Evolutionary conservation across 2,888 invertebrate species (phyloP).

Genomic region (Alsophila aescularia): DNA sequence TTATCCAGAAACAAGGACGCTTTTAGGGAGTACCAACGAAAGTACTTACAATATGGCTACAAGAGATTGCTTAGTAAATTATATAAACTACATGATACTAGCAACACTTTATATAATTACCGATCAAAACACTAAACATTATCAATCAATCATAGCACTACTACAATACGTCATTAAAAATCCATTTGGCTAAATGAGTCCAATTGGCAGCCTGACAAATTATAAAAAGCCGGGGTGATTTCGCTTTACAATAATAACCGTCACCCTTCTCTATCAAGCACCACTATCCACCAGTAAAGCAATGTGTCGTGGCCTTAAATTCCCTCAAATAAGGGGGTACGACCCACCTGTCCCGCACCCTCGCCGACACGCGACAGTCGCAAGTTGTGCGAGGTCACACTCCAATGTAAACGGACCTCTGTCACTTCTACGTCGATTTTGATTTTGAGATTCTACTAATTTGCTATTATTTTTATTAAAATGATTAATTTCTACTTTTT

Average conservation of each 20-base stretch:
- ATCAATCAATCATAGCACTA: constrained; percentile 16
- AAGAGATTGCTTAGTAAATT: too few relatives aligned
- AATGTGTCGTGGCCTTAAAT: constrained; percentile 71
- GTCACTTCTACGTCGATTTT: constrained; percentile 5
- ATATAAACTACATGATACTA: too few relatives aligned
- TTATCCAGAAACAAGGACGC: too few relatives aligned
- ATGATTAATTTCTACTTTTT: not conserved
- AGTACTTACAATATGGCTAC: too few relatives aligned
- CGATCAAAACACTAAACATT: too few relatives aligned
- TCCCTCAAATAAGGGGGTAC: constrained; percentile 79
- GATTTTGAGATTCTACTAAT: not conserved
- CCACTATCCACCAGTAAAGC: constrained; percentile 70
- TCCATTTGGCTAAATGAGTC: constrained; percentile 18
- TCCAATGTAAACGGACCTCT: constrained; percentile 59
- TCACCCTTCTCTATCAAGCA: constrained; percentile 56
- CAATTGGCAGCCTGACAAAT: constrained; percentile 10
- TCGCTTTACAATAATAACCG: constrained; percentile 39
- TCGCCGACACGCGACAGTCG: constrained; percentile 76
- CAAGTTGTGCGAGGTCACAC: constrained; percentile 58
- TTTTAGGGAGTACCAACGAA: too few relatives aligned
- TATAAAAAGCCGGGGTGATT: constrained; percentile 11
- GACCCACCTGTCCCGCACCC: constrained; percentile 80
- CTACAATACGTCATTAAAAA: constrained; percentile 17
- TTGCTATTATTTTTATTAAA: not conserved
- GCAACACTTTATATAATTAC: too few relatives aligned